Evolutionary conservation across 2,113 vertebrate genomes (phyloP), one percentile per base, ranked within the genome.

Genomic region (Arenaria interpres): DNA sequence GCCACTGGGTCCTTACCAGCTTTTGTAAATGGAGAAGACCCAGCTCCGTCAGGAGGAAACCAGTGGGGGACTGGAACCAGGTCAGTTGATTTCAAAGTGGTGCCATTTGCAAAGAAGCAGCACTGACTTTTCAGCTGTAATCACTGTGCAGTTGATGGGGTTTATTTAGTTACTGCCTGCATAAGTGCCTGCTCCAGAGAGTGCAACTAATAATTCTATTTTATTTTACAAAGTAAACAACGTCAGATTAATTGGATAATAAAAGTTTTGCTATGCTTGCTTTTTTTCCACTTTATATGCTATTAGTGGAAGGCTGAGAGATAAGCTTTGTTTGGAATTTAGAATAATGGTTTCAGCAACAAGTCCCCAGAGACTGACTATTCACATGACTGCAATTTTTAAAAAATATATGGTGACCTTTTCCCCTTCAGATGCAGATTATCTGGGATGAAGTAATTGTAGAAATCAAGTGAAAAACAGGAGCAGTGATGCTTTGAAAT

Each of bases 221-320:
- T 69, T 62, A 21, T 57, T 93, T 88, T 77, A 43, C 28, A 63
- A 82, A 79, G 81, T 66, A 91, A 93, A 93, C 82, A 90, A 59
- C 37, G 33, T 39, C 54, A 59, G n/a, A 90, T 90, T 92, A 96
- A 89, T 95, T 88, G 72, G 76, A 66, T 81, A 77, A 90, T 93
- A 95, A 96, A 96, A 95, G 64, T 60, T 92, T 86, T 86, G 92
- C 86, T 87, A 6, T 53, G 88, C 80, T 83, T 86, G 86, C 83
- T 41, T 81, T 95, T 95, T 93, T 80, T 81, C 46, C 21, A 3
- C 60, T 95, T 89, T 46, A 63, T 48, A 53, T 66, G 63, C 73
- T 77, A 2, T 90, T 77, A 41, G 63, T 84, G 83, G 72, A 83
- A 76, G 74, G 63, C 57, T 64, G 60, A 67, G 85, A 90, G 94